Evolutionary conservation across 2,888 invertebrate species (phyloP).

Genomic region (Papilio demoleus): DNA sequence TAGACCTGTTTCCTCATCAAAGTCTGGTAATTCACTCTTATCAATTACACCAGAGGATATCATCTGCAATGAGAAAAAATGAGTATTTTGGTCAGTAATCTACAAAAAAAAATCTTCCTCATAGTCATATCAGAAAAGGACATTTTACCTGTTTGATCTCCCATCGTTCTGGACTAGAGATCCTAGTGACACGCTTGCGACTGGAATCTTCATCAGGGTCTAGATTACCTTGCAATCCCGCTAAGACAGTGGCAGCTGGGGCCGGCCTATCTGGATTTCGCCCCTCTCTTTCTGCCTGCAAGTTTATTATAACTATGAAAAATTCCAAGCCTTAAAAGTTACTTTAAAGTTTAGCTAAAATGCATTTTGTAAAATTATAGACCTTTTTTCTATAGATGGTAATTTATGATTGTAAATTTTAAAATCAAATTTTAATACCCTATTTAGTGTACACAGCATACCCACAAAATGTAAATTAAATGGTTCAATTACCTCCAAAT

Average conservation of each 20-base stretch:
- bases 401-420: neutral
- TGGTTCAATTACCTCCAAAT: conserved; percentile 76
- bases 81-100: neutral
- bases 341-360: neutral
- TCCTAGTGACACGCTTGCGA: conserved; percentile 92
- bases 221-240: conserved; percentile 79
- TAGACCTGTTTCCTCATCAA: conserved; percentile 97
- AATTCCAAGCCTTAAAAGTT: neutral
- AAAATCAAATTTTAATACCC: neutral
- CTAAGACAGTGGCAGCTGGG: conserved; percentile 83
- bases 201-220: conserved; percentile 92
- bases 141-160: conserved; percentile 94
- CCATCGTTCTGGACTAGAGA: conserved; percentile 98
- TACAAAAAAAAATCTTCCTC: too few relatives aligned
- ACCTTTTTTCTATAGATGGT: too few relatives aligned
- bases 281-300: conserved; percentile 86
- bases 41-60: conserved; percentile 95
- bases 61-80: conserved; percentile 84
- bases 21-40: conserved; percentile 97
- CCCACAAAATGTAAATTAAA: neutral
- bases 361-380: too few relatives aligned
- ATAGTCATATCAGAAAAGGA: too few relatives aligned
- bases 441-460: conserved; percentile 3
- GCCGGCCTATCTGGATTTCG: conserved; percentile 97
- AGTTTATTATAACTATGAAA: neutral